Base-by-base conservation (phyloP, 2,888 invertebrate species). In the Eristalinus aeneus region DNA sequence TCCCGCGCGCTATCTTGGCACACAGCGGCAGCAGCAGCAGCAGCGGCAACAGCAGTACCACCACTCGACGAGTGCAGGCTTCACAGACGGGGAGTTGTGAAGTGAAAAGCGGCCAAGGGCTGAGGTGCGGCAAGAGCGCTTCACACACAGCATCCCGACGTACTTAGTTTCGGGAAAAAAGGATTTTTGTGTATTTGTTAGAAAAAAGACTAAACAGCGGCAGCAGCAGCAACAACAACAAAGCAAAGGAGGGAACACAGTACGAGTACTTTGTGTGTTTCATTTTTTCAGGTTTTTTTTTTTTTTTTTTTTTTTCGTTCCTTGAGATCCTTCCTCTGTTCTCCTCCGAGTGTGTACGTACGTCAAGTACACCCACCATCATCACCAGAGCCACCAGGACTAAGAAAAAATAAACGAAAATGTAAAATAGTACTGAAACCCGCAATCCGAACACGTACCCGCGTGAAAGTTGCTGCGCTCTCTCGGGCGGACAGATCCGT, bases 161-260 rank as follows among this genome's bases (percentile, higher is more conserved):
- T 78, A 73, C 81, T 86, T 88, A 82, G 81, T 86, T 85, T 86
- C 73, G 79, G 86, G 88, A 88, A 89, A 89, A 89, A 89, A 89
- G 89, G 89, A 90, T 90, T 89, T 89, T 88, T 89, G 87, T 85
- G 85, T 81, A 88, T 90, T 89, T 89, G 88, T 89, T 89, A 88
- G 89, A 89, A 88, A 88, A 88, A 88, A 87, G 86, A 82, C 82
- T 82, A 81, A 86, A 77, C 81, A 46, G 46, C n/a, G n/a, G 39
- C 39, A 39, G 39, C 39, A 39, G 39, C 39, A 46, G 6, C 39
- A 46, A 46, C 46, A 86, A 82, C 68, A 56, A 53, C 72, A 72
- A 79, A 80, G 64, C 60, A 53, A 46, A 58, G 56, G 56, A 75
- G 74, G 72, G 53, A 75, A 60, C 22, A 39, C 53, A 78, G 71